phyloP scores from a whole-genome alignment of 2,888 invertebrate genomes.

The Odontomyia ornata region DNA sequence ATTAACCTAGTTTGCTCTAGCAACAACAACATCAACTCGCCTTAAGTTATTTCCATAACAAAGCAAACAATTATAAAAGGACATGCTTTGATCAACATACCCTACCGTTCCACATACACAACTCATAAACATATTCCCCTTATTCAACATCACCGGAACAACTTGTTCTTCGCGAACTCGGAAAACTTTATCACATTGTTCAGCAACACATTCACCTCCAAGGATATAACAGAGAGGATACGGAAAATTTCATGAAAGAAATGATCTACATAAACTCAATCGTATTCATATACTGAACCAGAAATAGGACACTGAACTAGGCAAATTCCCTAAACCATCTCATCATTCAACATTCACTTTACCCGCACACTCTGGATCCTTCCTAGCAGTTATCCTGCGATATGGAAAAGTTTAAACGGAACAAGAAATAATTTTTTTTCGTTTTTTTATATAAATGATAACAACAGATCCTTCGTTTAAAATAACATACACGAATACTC shows the following conservation, averaged over 20 bases:
- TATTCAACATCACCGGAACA: constrained; percentile 8
- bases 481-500: background rate
- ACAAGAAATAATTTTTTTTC: background rate
- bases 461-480: background rate
- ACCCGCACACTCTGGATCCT: no score
- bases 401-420: background rate
- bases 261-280: constrained; percentile 16
- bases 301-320: constrained; percentile 29
- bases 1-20: constrained; percentile 27
- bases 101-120: background rate
- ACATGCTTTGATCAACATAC: background rate
- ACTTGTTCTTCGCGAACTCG: constrained; percentile 19
- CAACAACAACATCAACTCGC: constrained; percentile 6
- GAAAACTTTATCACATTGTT: constrained; percentile 19
- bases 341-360: background rate
- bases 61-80: background rate
- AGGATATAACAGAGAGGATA: constrained; percentile 9
- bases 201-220: background rate
- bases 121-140: background rate
- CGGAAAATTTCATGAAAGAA: constrained; percentile 27
- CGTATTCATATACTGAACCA: background rate
- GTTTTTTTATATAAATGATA: background rate
- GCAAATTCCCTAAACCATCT: background rate
- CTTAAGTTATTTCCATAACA: constrained; percentile 6
- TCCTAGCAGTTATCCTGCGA: background rate